Base-by-base conservation (phyloP, 2,797 vertebrate species). In the Myotis findleyi region DNA sequence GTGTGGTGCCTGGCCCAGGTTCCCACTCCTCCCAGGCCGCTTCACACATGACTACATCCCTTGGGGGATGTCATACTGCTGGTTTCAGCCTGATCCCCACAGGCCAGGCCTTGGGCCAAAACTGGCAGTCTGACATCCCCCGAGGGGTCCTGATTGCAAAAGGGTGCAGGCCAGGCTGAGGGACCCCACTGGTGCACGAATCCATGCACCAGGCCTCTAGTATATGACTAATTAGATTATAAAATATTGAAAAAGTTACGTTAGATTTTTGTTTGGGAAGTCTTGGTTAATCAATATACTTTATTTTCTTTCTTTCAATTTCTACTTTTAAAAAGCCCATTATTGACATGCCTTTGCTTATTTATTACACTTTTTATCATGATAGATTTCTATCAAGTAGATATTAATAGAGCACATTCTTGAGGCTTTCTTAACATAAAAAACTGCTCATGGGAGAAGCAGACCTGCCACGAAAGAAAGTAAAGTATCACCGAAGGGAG, bases 321-420 rank as follows among this genome's bases (percentile, higher is more conserved):
- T 64, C 49, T 91, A 75, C 95, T 96, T 96, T 95, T 27, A 75
- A 85, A 97, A 97, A 97, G 88, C 1, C 20, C n/a, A 76, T 87
- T 91, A 64, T 68, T 93, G 89, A n/a, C 1, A 89, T 55, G 49
- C 0, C 10, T 73, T 68, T 84, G 75, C 27, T 89, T 94, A 84
- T 89, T 93, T 76, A 95, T 84, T 75, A 85, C 7, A 53, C 36
- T 47, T 89, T 85, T 93, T 95, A 49, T 91, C 89, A 89, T 93
- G 93, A 93, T 64, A 81, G 93, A 79, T 84, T 95, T 91, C 80
- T 87, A 93, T 87, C 71, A 81, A 96, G 71, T 75, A 33, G 33
- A 64, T 87, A 89, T 86, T 89, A 89, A 87, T 85, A 94, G 55
- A 47, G 23, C 3, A 17, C 2, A 38, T 84, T 94, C 51, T 69